A percentile compares a stretch with the other conserved stretches of the same genome.
phyloP scores from a whole-genome alignment of 2,888 invertebrate genomes.

The Tenthredo notha region DNA sequence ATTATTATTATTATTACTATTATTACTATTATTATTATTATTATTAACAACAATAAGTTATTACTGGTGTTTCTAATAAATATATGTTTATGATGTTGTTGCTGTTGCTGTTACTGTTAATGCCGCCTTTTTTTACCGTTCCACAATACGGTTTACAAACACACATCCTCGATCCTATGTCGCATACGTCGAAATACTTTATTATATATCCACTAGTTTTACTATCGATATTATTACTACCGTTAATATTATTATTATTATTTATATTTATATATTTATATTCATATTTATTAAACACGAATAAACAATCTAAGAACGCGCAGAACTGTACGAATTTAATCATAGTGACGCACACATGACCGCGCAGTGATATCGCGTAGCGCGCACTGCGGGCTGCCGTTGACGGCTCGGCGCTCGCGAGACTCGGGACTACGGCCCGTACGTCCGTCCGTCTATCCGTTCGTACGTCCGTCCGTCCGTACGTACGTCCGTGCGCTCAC shows the following conservation, averaged over 20 bases:
- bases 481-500: slow-evolving; percentile 22
- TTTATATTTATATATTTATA: background rate
- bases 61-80: slow-evolving; percentile 3
- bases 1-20: background rate
- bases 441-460: slow-evolving; percentile 34
- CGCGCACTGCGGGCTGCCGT: slow-evolving; percentile 73
- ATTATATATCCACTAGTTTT: background rate
- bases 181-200: background rate
- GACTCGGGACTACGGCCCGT: slow-evolving; percentile 61
- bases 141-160: background rate
- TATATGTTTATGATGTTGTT: background rate
- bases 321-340: slow-evolving; percentile 65
- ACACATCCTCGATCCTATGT: background rate
- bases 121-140: slow-evolving; percentile 3
- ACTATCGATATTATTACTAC: background rate
- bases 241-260: background rate
- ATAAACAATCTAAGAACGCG: slow-evolving; percentile 17
- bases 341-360: slow-evolving; percentile 74
- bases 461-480: slow-evolving; percentile 31
- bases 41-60: slow-evolving; percentile 3
- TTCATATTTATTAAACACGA: background rate
- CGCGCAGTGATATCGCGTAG: slow-evolving; percentile 76
- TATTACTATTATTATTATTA: background rate
- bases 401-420: slow-evolving; percentile 68
- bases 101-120: background rate